These are phyloP conservation scores for Zhuqinia jingwanae DNA, from an alignment of 2,888 invertebrate species.

Conservation along the genomic window DNA sequence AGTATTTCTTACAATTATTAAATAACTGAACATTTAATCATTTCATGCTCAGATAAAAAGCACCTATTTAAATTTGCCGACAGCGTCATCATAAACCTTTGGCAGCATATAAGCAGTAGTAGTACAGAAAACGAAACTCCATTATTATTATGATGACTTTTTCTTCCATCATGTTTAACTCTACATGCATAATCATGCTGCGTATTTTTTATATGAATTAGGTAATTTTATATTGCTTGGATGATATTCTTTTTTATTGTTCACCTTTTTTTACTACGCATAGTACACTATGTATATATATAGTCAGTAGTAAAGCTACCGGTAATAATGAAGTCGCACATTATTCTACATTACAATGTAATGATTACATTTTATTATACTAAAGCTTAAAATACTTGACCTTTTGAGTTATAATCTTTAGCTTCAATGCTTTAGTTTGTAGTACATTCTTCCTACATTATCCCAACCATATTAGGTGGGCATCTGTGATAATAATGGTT, in stretches of 20 bases:
- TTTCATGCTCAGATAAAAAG: slow-evolving; percentile 5
- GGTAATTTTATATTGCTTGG: slow-evolving; percentile 23
- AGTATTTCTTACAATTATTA: background rate
- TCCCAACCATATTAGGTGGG: too few species aligned
- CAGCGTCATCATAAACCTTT: background rate
- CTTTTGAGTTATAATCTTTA: background rate
- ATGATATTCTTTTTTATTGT: slow-evolving; percentile 9
- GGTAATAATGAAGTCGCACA: background rate
- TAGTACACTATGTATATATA: too few species aligned
- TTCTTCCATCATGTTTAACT: background rate
- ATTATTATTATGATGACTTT: background rate
- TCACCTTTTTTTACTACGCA: background rate
- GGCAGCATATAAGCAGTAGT: background rate
- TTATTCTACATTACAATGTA: too few species aligned
- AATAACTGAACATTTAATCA: too few species aligned
- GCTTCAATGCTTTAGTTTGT: background rate
- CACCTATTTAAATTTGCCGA: slow-evolving; percentile 9
- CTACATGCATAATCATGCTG: background rate
- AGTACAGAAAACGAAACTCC: slow-evolving; percentile 9
- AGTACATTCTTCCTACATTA: too few species aligned
- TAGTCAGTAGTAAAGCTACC: slow-evolving; percentile 10
- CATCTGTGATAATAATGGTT: too few species aligned
- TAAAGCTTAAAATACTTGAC: too few species aligned
- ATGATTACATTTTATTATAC: too few species aligned
- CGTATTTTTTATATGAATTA: background rate